Percentiles rank a stretch among this genome's conserved stretches.
Conservation (phyloP, 2,113 vertebrate species). For the Hipposideros armiger region DNA sequence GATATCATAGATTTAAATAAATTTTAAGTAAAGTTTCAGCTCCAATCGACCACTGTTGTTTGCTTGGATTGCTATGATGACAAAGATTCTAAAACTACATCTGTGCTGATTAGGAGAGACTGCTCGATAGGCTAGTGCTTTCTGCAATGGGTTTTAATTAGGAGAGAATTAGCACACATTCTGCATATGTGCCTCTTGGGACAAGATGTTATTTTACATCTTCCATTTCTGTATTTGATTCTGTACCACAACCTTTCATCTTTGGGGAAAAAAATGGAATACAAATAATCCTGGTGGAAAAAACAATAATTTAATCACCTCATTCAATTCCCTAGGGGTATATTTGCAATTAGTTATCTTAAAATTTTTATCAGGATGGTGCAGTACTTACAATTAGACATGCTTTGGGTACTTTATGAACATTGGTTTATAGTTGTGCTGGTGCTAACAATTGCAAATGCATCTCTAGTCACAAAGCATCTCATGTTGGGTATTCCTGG, state of each 20-base stretch:
- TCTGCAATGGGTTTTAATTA: not conserved
- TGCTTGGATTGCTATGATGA: not conserved
- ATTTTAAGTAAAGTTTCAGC: slow-evolving; percentile 3
- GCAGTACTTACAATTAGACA: not conserved
- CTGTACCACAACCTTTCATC: not conserved
- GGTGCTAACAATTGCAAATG: slow-evolving; percentile 7
- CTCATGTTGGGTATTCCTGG: not conserved
- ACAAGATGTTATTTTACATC: slow-evolving; percentile 6
- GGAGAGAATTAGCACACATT: not conserved
- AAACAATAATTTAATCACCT: slow-evolving; percentile 20
- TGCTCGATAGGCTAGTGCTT: not conserved
- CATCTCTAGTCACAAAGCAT: not conserved
- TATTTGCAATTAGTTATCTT: slow-evolving; percentile 61
- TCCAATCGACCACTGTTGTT: not conserved
- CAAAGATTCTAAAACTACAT: not conserved
- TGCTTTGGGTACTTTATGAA: slow-evolving; percentile 53
- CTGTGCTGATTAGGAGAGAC: not conserved
- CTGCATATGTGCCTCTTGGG: not conserved
- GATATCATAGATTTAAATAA: not conserved
- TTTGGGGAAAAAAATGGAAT: not conserved
- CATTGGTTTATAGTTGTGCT: not conserved
- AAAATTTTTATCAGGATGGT: slow-evolving; percentile 43
- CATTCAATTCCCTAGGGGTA: slow-evolving; percentile 48
- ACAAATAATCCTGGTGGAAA: slow-evolving; percentile 13
- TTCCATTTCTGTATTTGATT: slow-evolving; percentile 11